These are phyloP conservation scores for Cheilosia soror DNA, from an alignment of 2,888 invertebrate genomes.

Conservation along the genomic window DNA sequence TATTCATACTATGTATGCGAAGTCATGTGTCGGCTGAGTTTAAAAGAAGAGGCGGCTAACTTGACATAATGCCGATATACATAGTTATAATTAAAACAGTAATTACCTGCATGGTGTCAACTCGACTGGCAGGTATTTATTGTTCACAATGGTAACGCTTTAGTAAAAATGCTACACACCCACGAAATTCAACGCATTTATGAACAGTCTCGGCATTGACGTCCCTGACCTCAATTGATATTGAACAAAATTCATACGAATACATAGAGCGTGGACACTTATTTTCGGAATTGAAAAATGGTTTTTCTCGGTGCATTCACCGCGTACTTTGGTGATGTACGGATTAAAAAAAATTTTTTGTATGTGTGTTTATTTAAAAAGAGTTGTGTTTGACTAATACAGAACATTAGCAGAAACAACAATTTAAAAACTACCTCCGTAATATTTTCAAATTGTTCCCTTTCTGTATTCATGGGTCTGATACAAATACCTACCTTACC, in stretches of 20 bases:
- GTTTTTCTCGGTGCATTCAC: neutral
- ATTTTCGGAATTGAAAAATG: conserved; percentile 38
- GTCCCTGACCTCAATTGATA: conserved; percentile 42
- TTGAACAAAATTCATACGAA: conserved; percentile 22
- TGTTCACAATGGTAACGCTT: neutral
- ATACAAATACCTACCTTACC: no score
- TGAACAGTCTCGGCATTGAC: neutral
- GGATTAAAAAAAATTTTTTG: neutral
- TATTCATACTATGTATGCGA: neutral
- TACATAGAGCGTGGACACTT: conserved; percentile 12
- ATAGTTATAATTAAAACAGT: conserved; percentile 1
- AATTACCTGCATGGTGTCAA: neutral
- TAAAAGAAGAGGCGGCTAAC: neutral
- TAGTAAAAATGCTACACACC: neutral
- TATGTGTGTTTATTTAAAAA: neutral
- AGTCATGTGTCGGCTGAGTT: no score
- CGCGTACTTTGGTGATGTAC: neutral
- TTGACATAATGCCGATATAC: neutral
- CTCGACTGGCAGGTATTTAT: neutral
- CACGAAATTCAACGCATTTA: neutral
- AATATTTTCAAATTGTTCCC: no score
- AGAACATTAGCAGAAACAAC: no score
- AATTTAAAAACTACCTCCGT: no score
- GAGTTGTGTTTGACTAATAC: neutral
- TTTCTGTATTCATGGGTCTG: no score